Evolutionary conservation across 1,140 invertebrate species (phyloP).

Genomic region (Cydia amplana): DNA sequence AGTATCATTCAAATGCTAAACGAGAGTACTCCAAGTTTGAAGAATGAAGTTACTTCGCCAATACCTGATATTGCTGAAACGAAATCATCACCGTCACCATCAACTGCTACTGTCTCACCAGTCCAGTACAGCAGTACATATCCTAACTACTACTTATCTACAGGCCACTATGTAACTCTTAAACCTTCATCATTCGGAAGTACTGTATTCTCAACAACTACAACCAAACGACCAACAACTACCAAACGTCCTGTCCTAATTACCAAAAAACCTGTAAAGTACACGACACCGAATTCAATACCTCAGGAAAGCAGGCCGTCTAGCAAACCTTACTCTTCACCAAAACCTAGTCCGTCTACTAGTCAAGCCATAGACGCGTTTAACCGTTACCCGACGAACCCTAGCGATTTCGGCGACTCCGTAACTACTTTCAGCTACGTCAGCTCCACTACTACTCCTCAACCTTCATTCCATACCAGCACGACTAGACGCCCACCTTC

Average conservation of each 20-base stretch:
- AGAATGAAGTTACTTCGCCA: conserved; percentile 59
- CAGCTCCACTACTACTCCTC: conserved; percentile 64
- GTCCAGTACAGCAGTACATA: conserved; percentile 77
- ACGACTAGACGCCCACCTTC: conserved; percentile 74
- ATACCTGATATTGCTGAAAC: conserved; percentile 57
- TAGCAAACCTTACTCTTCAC: conserved; percentile 54
- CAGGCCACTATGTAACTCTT: conserved; percentile 69
- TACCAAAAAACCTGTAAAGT: conserved; percentile 43
- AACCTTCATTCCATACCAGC: conserved; percentile 47
- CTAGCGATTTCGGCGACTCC: conserved; percentile 63
- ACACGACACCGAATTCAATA: conserved; percentile 64
- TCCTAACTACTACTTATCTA: conserved; percentile 59
- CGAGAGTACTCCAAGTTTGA: conserved; percentile 72
- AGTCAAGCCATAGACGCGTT: conserved; percentile 71
- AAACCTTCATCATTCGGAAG: conserved; percentile 59
- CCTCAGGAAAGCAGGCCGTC: conserved; percentile 51
- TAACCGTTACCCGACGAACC: conserved; percentile 69
- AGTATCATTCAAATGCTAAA: conserved; percentile 85
- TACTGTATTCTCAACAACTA: conserved; percentile 33
- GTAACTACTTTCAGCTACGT: conserved; percentile 73
- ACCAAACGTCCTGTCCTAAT: conserved; percentile 45
- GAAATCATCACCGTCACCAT: conserved; percentile 62
- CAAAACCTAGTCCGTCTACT: conserved; percentile 65
- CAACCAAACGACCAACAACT: conserved; percentile 40
- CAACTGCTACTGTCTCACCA: conserved; percentile 58